These are phyloP conservation scores for Leptothorax acervorum DNA, from an alignment of 2,888 invertebrate genomes.

Conservation along the genomic window DNA sequence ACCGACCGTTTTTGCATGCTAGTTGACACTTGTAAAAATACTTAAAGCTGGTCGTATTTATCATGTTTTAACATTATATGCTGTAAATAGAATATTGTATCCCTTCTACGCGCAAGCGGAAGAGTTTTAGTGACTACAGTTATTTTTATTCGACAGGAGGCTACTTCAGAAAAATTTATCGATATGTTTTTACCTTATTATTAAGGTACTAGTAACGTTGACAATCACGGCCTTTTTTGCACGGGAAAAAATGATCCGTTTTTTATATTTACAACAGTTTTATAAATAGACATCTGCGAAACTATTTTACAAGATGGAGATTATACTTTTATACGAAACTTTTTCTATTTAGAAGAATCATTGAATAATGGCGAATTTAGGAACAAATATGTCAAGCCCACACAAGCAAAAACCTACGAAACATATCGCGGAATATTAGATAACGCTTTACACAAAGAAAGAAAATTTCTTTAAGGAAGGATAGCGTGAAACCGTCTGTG, in stretches of 20 bases:
- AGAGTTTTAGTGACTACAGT: constrained; percentile 6
- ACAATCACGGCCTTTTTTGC: not conserved
- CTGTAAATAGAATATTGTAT: constrained; percentile 67
- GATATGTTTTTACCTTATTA: constrained; percentile 1
- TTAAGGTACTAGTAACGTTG: not conserved
- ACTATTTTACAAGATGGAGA: constrained; percentile 22
- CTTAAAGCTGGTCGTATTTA: constrained; percentile 58
- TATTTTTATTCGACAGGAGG: constrained; percentile 24
- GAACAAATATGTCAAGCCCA: not conserved
- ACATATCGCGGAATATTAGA: not conserved
- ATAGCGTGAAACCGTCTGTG: not conserved
- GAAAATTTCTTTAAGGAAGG: not conserved
- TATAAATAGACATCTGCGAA: not conserved
- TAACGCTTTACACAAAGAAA: constrained; percentile 2
- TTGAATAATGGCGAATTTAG: not conserved
- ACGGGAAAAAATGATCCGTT: constrained; percentile 1
- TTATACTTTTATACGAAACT: constrained; percentile 35
- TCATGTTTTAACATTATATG: constrained; percentile 57
- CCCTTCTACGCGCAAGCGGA: constrained; percentile 26
- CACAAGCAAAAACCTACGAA: constrained; percentile 1
- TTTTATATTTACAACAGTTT: constrained; percentile 14
- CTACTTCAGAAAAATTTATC: constrained; percentile 14
- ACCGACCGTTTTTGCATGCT: constrained; percentile 41
- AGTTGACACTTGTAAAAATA: constrained; percentile 67
- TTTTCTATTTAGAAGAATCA: constrained; percentile 20